Percentiles rank a stretch among this genome's conserved stretches.
phyloP scores from a whole-genome alignment of 2,888 invertebrate species.

The Thysanoteuthis rhombus region DNA sequence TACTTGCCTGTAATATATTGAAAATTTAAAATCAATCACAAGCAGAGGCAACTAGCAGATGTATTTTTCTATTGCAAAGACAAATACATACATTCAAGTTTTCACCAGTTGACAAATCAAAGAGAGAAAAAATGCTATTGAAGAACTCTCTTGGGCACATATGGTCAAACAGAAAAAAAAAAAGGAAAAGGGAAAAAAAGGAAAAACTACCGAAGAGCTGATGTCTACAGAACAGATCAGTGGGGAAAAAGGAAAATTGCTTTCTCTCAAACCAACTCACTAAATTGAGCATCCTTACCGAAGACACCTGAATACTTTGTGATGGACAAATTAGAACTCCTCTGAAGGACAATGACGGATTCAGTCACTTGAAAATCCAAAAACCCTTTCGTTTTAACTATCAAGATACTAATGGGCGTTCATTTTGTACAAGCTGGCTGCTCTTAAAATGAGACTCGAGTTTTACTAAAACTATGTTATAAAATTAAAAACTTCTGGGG shows the following conservation, averaged over 20 bases:
- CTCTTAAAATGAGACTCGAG: background rate
- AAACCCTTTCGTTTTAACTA: no score
- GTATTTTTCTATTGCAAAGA: constrained; percentile 1
- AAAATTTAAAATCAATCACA: constrained; percentile 27
- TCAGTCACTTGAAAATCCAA: no score
- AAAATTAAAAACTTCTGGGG: background rate
- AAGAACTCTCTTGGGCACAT: background rate
- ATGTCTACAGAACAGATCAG: no score
- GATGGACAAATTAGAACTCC: no score
- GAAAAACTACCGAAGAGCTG: no score
- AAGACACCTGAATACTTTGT: background rate
- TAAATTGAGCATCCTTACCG: background rate
- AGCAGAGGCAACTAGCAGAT: background rate
- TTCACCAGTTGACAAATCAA: background rate
- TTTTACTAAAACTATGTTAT: background rate
- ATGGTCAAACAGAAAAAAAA: no score
- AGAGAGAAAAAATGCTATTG: background rate
- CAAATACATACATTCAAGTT: constrained; percentile 18
- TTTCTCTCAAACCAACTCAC: background rate
- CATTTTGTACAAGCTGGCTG: background rate
- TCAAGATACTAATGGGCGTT: background rate
- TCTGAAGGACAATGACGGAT: no score
- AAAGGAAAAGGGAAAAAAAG: no score
- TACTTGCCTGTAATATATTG: background rate
- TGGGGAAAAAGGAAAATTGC: background rate